Evolutionary conservation across 2,888 invertebrate species (phyloP).

Genomic region (Oxyteleia sp.): DNA sequence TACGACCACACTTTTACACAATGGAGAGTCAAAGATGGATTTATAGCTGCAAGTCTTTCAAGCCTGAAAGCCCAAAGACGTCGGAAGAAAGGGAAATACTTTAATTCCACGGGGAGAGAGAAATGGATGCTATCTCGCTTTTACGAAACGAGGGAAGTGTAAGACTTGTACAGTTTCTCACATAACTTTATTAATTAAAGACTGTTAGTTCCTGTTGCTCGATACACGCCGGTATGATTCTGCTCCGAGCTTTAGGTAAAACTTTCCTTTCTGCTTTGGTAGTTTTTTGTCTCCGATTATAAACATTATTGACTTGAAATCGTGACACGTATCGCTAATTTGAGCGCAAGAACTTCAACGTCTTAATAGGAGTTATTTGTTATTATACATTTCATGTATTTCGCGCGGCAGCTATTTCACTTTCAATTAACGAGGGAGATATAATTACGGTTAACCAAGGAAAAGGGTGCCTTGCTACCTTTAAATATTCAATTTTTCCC

Average conservation of each 20-base stretch:
- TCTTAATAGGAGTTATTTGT: slow-evolving; percentile 32
- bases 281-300: slow-evolving; percentile 48
- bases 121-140: slow-evolving; percentile 77
- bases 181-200: slow-evolving; percentile 87
- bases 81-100: slow-evolving; percentile 77
- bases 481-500: slow-evolving; percentile 49
- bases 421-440: slow-evolving; percentile 46
- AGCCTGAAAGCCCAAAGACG: slow-evolving; percentile 66
- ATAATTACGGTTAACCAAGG: slow-evolving; percentile 45
- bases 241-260: slow-evolving; percentile 24
- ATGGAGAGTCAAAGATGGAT: slow-evolving; percentile 74
- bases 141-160: slow-evolving; percentile 62
- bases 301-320: slow-evolving; percentile 49
- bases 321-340: slow-evolving; percentile 52
- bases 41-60: slow-evolving; percentile 72
- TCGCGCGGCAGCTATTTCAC: slow-evolving; percentile 2
- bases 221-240: slow-evolving; percentile 78
- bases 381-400: slow-evolving; percentile 15
- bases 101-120: slow-evolving; percentile 81
- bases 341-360: not conserved
- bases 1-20: slow-evolving; percentile 62
- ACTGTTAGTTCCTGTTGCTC: slow-evolving; percentile 84
- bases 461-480: slow-evolving; percentile 31
- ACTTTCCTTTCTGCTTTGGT: slow-evolving; percentile 49
- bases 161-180: slow-evolving; percentile 85